Percentiles rank a stretch among this genome's conserved stretches.
Conservation (phyloP, 2,888 invertebrate genomes). For the Apodemia mormo region DNA sequence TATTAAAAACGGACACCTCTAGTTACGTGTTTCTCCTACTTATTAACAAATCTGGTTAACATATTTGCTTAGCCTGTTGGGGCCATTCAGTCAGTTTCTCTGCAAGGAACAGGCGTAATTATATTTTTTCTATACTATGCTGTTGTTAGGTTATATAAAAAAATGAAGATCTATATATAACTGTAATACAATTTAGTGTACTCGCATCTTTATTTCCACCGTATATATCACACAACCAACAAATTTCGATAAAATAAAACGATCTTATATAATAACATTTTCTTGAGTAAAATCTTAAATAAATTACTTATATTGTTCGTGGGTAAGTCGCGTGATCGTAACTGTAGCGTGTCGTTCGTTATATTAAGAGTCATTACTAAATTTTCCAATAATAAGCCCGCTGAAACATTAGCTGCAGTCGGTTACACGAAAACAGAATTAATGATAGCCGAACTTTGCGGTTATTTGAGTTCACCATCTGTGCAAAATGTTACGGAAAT, state of each 20-base stretch:
- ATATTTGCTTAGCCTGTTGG: no score
- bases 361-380: slow-evolving; percentile 76
- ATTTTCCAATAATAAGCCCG: slow-evolving; percentile 74
- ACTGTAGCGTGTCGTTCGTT: slow-evolving; percentile 65
- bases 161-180: no score
- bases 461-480: slow-evolving; percentile 24
- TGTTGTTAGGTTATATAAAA: background rate
- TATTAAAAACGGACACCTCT: no score
- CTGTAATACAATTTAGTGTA: no score
- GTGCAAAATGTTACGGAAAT: slow-evolving; percentile 17
- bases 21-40: no score
- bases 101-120: no score
- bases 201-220: no score
- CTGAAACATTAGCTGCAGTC: slow-evolving; percentile 65
- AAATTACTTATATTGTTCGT: slow-evolving; percentile 27
- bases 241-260: background rate
- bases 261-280: background rate
- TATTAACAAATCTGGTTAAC: no score
- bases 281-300: slow-evolving; percentile 1
- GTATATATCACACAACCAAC: background rate
- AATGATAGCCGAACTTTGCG: slow-evolving; percentile 69
- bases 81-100: no score
- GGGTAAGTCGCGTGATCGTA: slow-evolving; percentile 58
- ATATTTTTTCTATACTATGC: no score
- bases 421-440: slow-evolving; percentile 74